phyloP scores from a whole-genome alignment of 92 coral and sea anemone species.

The Phenganax subtilis region DNA sequence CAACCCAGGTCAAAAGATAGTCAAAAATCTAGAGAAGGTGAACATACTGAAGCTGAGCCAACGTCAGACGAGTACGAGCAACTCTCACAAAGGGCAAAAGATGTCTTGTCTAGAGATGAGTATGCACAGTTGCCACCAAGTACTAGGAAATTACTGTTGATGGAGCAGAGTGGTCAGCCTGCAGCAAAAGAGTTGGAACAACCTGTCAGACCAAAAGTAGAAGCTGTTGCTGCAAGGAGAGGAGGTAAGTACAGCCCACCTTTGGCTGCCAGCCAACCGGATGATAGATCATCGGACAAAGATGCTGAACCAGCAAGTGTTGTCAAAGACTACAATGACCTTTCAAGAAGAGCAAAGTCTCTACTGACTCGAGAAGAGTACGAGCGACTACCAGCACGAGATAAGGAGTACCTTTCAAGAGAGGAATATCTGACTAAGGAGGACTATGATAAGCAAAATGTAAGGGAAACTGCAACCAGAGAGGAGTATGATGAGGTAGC shows the following conservation, averaged over 20 bases:
- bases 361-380: constrained; percentile 25
- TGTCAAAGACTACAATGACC: neutral
- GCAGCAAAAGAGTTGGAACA: neutral
- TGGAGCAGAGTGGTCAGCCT: neutral
- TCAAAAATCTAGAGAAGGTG: constrained; percentile 1
- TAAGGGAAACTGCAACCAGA: neutral
- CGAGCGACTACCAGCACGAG: constrained; percentile 21
- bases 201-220: neutral
- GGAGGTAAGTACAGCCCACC: neutral
- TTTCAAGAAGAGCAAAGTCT: constrained; percentile 7
- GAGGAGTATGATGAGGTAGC: constrained; percentile 11
- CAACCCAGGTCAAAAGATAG: neutral
- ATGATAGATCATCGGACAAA: neutral
- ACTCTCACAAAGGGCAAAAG: constrained; percentile 21
- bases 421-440: constrained; percentile 8
- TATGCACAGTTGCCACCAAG: constrained; percentile 15
- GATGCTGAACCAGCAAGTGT: neutral
- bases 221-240: neutral
- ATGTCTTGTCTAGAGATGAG: constrained; percentile 13
- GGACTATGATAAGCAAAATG: constrained; percentile 8
- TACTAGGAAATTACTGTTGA: neutral
- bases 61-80: constrained; percentile 3
- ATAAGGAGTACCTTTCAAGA: constrained; percentile 15
- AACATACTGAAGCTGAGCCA: neutral
- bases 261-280: constrained; percentile 2